Percentiles rank a stretch among this genome's conserved stretches.
Conservation (phyloP, 2,113 vertebrate species). For the Eira barbara region DNA sequence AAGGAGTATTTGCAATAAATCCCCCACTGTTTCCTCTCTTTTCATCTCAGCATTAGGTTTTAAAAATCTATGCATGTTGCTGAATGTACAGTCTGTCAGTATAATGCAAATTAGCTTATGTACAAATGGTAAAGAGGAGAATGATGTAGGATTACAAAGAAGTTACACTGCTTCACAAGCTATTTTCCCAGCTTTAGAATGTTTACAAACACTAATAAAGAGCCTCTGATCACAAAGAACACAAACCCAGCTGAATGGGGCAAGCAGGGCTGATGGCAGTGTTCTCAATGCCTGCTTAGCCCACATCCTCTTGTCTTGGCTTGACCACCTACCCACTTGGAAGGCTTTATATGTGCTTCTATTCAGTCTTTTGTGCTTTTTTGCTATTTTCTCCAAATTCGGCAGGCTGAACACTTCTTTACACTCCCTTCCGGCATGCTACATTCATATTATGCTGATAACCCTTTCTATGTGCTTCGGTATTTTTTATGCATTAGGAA, state of each 20-base stretch:
- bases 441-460: neutral
- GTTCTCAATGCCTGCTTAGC: accelerated
- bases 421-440: neutral
- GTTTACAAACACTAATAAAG: neutral
- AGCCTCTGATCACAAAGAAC: neutral
- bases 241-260: neutral
- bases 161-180: neutral
- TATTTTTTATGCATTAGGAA: neutral
- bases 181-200: neutral
- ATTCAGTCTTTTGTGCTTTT: neutral
- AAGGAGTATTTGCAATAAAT: conserved; percentile 19
- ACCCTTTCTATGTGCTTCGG: neutral
- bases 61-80: conserved; percentile 23
- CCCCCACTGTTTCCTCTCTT: conserved; percentile 31
- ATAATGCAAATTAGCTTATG: conserved; percentile 30
- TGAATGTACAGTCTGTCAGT: neutral
- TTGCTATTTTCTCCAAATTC: neutral
- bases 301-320: neutral
- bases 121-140: neutral
- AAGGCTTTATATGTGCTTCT: neutral
- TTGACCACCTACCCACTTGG: neutral
- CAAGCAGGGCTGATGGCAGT: accelerated
- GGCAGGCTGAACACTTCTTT: neutral
- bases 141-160: conserved; percentile 18
- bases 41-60: conserved; percentile 14